Base-by-base conservation (phyloP, 2,888 invertebrate genomes). In the Euclidia mi region DNA sequence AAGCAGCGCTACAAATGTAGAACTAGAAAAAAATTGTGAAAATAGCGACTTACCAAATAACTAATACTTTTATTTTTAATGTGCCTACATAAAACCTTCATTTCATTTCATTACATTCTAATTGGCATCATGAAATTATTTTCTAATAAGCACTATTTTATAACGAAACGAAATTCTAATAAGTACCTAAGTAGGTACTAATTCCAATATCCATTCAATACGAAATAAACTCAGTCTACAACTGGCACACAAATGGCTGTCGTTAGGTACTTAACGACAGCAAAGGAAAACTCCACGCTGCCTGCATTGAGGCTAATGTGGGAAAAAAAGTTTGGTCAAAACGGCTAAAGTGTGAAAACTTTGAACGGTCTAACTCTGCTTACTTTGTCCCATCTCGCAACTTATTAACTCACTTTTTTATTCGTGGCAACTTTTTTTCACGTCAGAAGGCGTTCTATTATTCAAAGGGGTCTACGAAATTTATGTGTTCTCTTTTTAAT, bases 201-300 rank as follows among this genome's bases (percentile, higher is more conserved):
- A 34, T 20, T 32, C 2, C 3, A 20, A 4, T 34, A 10, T 11
- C 43, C 11, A 32, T 34, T 44, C 37, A 35, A 20, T 3, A 47
- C 40, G 43, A 58, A 62, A 46, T 58, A 48, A 49, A 49, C 48
- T 38, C 56, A 63, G 61, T 66, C 72, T 68, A 81, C 77, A 79
- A 65, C 77, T 69, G 74, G 44, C 6, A 69, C 73, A 64, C 75
- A 77, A 81, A 82, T 82, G 78, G 71, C 75, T 63, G 72, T 73
- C 60, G 57, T 69, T 66, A 73, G 45, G 68, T 69, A 75, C 72
- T 79, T 84, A 83, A 84, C 79, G 79, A 73, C 58, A 74, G 80
- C 64, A 76, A 79, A 61, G 53, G 77, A 82, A 37, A 82, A 79
- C 79, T 78, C 65, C 64, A 58, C 61, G 53, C 71, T 60, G 75